Conservation (phyloP, 2,113 vertebrate species). For the Anarhynchus alexandrinus region DNA sequence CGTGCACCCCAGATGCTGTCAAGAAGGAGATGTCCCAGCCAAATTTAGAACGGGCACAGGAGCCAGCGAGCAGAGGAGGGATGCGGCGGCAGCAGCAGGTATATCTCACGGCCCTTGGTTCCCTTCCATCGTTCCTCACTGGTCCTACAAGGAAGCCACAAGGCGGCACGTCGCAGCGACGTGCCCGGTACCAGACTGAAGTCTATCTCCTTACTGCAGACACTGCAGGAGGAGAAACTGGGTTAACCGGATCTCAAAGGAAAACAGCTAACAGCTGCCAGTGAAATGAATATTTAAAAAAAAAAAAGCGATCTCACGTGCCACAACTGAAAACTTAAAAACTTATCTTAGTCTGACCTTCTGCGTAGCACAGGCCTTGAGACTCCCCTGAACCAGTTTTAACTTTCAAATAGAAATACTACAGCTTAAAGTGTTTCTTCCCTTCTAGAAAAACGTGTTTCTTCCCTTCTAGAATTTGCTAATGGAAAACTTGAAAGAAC, state of each 20-base stretch:
- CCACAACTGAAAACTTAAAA: neutral
- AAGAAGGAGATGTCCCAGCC: neutral
- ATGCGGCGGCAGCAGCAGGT: neutral
- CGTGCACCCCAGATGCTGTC: neutral
- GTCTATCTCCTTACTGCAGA: neutral
- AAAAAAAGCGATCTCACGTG: neutral
- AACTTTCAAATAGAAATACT: neutral
- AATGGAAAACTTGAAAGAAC: neutral
- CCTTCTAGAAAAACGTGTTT: neutral
- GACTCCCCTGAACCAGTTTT: neutral
- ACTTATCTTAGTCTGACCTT: neutral
- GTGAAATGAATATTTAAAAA: neutral
- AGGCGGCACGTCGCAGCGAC: fast-evolving
- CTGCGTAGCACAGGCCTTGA: fast-evolving
- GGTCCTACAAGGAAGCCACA: neutral
- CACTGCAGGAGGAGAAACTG: neutral
- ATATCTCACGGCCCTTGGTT: neutral
- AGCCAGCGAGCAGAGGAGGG: neutral
- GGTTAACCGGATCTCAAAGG: neutral
- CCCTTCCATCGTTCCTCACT: neutral
- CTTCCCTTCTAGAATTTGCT: neutral
- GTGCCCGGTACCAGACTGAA: neutral
- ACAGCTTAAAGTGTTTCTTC: neutral
- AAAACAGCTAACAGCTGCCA: neutral
- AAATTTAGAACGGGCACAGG: neutral